These are phyloP conservation scores for Chrysoperla carnea DNA, from an alignment of 1,140 invertebrate genomes.

Conservation along the genomic window DNA sequence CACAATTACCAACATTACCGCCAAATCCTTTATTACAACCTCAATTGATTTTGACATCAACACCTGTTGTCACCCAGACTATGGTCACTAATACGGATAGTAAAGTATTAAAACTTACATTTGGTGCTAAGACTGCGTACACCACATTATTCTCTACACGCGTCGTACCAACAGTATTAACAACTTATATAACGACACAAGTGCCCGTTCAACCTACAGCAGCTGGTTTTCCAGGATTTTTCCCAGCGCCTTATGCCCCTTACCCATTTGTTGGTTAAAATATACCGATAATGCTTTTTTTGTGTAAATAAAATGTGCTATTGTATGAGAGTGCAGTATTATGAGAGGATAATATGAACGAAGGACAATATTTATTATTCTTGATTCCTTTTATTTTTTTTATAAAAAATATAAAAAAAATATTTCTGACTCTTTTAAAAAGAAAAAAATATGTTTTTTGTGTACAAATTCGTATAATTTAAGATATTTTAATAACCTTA, in stretches of 20 bases:
- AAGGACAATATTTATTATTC: too few relatives aligned
- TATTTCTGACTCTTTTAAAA: too few relatives aligned
- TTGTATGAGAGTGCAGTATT: too few relatives aligned
- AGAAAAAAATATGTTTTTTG: too few relatives aligned
- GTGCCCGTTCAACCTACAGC: slow-evolving; percentile 51
- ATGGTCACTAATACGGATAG: slow-evolving; percentile 63
- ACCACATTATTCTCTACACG: slow-evolving; percentile 73
- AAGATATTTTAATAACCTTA: too few relatives aligned
- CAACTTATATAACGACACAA: slow-evolving; percentile 62
- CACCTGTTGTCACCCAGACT: slow-evolving; percentile 60
- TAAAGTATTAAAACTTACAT: slow-evolving; percentile 67
- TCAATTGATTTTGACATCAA: slow-evolving; percentile 62
- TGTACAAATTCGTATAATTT: too few relatives aligned
- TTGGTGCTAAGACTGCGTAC: slow-evolving; percentile 73
- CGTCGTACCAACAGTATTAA: slow-evolving; percentile 64
- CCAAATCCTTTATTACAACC: slow-evolving; percentile 31
- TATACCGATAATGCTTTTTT: background rate
- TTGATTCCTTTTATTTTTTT: too few relatives aligned
- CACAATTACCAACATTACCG: slow-evolving; percentile 28
- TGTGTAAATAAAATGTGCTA: too few relatives aligned
- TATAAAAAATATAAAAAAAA: too few relatives aligned
- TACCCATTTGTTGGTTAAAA: slow-evolving; percentile 54
- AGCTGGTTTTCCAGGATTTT: slow-evolving; percentile 47
- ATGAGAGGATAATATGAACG: too few relatives aligned
- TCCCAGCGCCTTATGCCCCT: slow-evolving; percentile 52